Conservation (phyloP, 2,888 invertebrate genomes). For the Amiota communis region DNA sequence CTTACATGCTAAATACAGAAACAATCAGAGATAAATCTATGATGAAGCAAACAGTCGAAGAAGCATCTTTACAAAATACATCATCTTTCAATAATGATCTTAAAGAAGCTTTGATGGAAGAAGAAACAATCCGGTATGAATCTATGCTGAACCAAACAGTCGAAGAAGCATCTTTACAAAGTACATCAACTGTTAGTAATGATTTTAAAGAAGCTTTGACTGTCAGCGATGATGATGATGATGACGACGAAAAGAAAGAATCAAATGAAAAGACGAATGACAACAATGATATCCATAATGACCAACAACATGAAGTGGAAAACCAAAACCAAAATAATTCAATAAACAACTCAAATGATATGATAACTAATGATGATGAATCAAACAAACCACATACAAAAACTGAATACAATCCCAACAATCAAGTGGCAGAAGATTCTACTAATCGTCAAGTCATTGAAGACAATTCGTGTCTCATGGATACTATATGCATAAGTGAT, state of each 20-base stretch:
- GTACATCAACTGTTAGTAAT: neutral
- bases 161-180: too few relatives aligned
- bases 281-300: neutral
- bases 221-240: constrained; percentile 54
- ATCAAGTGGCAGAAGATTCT: neutral
- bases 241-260: neutral
- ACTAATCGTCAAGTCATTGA: neutral
- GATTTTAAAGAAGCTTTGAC: constrained; percentile 49
- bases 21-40: neutral
- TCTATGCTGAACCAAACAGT: neutral
- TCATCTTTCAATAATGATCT: constrained; percentile 24
- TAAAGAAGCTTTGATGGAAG: constrained; percentile 47
- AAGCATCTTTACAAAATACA: too few relatives aligned
- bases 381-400: neutral
- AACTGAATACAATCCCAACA: neutral
- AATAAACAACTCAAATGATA: neutral
- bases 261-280: neutral
- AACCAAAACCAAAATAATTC: neutral
- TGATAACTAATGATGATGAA: neutral
- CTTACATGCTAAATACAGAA: constrained; percentile 35
- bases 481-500: too few relatives aligned
- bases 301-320: too few relatives aligned
- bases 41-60: neutral
- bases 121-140: neutral
- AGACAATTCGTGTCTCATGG: neutral